A percentile compares a stretch with the other conserved stretches of the same genome.
These are phyloP conservation scores for Myiotriccus ornatus DNA, from an alignment of 2,797 vertebrate genomes.

Conservation along the genomic window DNA sequence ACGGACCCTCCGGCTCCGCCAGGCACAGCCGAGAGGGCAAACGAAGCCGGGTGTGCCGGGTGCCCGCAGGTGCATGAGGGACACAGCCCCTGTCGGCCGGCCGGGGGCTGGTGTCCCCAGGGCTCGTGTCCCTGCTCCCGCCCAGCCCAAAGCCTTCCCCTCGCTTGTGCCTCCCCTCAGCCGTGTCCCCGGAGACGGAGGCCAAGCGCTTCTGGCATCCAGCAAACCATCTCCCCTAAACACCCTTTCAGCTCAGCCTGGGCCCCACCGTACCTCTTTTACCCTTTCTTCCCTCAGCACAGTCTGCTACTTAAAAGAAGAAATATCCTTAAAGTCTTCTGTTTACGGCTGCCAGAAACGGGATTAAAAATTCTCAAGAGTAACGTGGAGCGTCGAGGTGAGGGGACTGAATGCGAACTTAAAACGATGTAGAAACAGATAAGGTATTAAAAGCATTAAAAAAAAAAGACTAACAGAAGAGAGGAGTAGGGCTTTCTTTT, in stretches of 20 bases:
- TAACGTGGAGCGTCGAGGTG: fast-evolving
- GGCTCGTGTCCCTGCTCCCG: no score
- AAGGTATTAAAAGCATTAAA: background rate
- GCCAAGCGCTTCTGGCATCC: background rate
- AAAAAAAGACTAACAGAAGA: background rate
- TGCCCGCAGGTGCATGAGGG: fast-evolving
- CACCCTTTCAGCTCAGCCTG: background rate
- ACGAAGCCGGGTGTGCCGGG: background rate
- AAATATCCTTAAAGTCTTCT: background rate
- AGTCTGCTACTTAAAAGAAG: background rate
- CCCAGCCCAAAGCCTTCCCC: background rate
- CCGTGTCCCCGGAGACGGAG: fast-evolving
- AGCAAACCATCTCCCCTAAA: background rate
- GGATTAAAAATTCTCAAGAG: background rate
- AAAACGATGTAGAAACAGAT: background rate
- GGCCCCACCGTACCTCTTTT: fast-evolving
- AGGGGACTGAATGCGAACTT: background rate
- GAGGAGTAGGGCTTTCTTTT: background rate
- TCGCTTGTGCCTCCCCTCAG: no score
- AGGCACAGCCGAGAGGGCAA: no score
- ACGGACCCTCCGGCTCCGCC: fast-evolving
- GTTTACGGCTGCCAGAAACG: background rate
- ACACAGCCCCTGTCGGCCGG: no score
- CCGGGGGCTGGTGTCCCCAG: no score
- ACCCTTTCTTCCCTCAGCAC: fast-evolving